These are phyloP conservation scores for Catalaphyllia jardinei DNA, from an alignment of 64 coral and sea anemone genomes.

Conservation along the genomic window DNA sequence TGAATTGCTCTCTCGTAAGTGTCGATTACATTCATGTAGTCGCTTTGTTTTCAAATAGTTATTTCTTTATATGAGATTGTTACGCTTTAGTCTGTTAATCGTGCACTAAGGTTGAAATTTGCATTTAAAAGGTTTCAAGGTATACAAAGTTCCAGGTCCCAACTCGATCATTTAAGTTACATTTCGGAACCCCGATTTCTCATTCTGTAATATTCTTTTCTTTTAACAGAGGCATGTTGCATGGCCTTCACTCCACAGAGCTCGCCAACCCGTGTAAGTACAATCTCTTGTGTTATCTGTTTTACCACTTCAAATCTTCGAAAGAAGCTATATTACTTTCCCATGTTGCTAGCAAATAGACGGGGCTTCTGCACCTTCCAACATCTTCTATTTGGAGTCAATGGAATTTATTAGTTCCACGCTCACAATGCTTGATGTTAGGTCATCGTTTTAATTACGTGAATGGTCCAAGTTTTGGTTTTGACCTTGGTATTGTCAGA, in stretches of 20 bases:
- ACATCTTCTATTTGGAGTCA: conserved; percentile 57
- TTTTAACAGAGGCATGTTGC: conserved; percentile 83
- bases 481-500: neutral
- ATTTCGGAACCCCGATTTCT: conserved; percentile 2
- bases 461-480: conserved; percentile 16
- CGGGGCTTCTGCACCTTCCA: neutral
- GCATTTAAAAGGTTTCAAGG: conserved; percentile 44
- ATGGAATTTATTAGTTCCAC: conserved; percentile 63
- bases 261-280: conserved; percentile 85
- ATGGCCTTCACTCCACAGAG: conserved; percentile 97
- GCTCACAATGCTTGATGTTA: conserved; percentile 24
- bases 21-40: neutral
- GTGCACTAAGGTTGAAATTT: conserved; percentile 19
- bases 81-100: neutral
- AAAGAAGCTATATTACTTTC: neutral
- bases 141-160: conserved; percentile 33
- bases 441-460: conserved; percentile 20
- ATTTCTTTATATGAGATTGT: conserved; percentile 12
- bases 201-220: conserved; percentile 19
- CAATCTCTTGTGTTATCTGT: neutral
- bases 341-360: neutral
- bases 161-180: neutral
- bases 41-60: conserved; percentile 6
- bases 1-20: neutral
- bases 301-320: neutral